A percentile compares a stretch with the other conserved stretches of the same genome.
Evolutionary conservation across 2,113 vertebrate species (phyloP).

Genomic region (Aleadryas rufinucha): DNA sequence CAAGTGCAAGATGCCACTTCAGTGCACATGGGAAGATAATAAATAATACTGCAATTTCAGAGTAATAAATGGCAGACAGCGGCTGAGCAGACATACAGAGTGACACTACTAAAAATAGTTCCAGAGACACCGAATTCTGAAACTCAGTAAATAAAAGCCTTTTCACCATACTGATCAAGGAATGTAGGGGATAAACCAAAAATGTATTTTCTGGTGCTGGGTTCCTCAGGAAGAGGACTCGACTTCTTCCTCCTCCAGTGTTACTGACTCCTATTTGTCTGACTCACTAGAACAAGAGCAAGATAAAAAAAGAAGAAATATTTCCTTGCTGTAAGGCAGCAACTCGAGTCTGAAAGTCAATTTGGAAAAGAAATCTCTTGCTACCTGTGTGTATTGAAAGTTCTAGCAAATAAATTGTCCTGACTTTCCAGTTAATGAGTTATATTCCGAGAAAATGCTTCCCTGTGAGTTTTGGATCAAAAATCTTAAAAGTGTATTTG

Average conservation of each 20-base stretch:
- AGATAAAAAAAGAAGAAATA: not conserved
- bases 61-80: constrained; percentile 42
- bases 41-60: constrained; percentile 53
- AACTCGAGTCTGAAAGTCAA: not conserved
- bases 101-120: constrained; percentile 54
- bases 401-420: not conserved
- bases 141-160: constrained; percentile 44
- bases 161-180: constrained; percentile 1
- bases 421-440: not conserved
- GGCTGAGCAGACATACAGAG: constrained; percentile 7
- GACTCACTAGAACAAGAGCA: not conserved
- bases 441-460: not conserved
- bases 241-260: not conserved
- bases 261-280: not conserved
- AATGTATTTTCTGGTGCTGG: not conserved
- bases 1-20: not conserved
- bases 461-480: not conserved
- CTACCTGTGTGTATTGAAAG: not conserved
- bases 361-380: not conserved
- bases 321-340: not conserved
- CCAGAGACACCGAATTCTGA: constrained; percentile 26
- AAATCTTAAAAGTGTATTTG: not conserved
- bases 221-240: not conserved
- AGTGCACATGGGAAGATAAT: constrained; percentile 19
- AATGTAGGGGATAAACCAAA: not conserved